phyloP scores from a whole-genome alignment of 1,140 invertebrate genomes.

The Tribolium castaneum region DNA sequence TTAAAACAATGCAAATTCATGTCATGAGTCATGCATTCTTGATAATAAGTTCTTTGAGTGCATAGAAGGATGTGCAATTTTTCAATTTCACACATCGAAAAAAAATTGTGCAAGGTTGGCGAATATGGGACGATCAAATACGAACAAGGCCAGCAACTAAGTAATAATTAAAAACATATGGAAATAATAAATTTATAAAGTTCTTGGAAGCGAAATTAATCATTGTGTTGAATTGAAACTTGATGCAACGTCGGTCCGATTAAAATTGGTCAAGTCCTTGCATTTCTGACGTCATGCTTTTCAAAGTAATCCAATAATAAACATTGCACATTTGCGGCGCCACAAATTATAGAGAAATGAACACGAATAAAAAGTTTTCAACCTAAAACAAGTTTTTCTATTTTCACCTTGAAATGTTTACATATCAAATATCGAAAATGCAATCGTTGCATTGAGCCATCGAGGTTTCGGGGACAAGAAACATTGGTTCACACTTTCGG shows the following conservation, averaged over 20 bases:
- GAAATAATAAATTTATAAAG: background rate
- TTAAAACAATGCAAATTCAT: conserved; percentile 15
- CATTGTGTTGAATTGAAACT: background rate
- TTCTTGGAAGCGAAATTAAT: background rate
- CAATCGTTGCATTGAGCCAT: background rate
- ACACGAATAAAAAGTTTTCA: background rate
- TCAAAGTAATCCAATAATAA: background rate
- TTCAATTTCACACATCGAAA: background rate
- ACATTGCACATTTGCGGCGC: background rate
- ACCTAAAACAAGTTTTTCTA: background rate
- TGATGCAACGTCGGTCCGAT: background rate
- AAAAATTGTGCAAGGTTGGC: conserved; percentile 12
- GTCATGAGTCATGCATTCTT: conserved; percentile 14
- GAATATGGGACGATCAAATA: background rate
- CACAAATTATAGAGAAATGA: background rate
- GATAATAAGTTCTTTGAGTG: conserved; percentile 17
- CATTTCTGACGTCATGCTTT: background rate
- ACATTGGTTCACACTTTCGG: background rate
- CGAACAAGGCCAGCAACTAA: background rate
- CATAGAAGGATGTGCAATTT: background rate
- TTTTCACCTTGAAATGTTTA: background rate
- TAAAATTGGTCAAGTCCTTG: background rate
- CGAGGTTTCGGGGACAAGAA: background rate
- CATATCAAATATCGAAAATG: background rate
- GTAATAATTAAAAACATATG: background rate